Conservation (phyloP, 2,888 invertebrate genomes). For the Hofmannophila pseudospretella region DNA sequence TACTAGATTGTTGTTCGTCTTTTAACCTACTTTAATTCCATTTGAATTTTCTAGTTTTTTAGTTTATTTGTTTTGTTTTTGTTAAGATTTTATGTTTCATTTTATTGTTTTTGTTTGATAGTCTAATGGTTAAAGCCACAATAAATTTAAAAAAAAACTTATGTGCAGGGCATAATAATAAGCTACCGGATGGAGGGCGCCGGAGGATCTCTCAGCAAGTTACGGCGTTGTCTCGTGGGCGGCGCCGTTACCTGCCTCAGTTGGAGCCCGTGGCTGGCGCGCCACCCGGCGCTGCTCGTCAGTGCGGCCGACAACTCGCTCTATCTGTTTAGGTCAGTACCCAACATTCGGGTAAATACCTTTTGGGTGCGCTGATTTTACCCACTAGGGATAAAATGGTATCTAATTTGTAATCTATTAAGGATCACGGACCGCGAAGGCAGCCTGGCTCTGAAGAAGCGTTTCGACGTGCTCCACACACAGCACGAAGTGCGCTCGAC, state of each 20-base stretch:
- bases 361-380: too few species aligned
- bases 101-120: too few species aligned
- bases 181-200: constrained; percentile 84
- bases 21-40: too few species aligned
- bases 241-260: constrained; percentile 85
- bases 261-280: constrained; percentile 89
- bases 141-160: not conserved
- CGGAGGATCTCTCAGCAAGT: constrained; percentile 82
- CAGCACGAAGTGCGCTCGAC: constrained; percentile 81
- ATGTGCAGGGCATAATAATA: constrained; percentile 79
- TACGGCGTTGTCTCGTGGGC: constrained; percentile 80
- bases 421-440: constrained; percentile 84
- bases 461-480: constrained; percentile 81
- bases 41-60: too few species aligned
- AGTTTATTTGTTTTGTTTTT: too few species aligned
- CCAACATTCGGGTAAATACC: not conserved
- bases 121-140: too few species aligned
- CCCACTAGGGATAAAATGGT: too few species aligned
- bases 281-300: constrained; percentile 87
- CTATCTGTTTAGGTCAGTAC: constrained; percentile 78
- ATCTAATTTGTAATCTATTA: too few species aligned
- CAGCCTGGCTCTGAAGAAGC: constrained; percentile 79
- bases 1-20: too few species aligned
- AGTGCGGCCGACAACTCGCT: constrained; percentile 87
- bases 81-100: too few species aligned